Percentiles rank a stretch among this genome's conserved stretches.
Conservation (phyloP, 2,797 vertebrate species). For the Sphenodon punctatus region DNA sequence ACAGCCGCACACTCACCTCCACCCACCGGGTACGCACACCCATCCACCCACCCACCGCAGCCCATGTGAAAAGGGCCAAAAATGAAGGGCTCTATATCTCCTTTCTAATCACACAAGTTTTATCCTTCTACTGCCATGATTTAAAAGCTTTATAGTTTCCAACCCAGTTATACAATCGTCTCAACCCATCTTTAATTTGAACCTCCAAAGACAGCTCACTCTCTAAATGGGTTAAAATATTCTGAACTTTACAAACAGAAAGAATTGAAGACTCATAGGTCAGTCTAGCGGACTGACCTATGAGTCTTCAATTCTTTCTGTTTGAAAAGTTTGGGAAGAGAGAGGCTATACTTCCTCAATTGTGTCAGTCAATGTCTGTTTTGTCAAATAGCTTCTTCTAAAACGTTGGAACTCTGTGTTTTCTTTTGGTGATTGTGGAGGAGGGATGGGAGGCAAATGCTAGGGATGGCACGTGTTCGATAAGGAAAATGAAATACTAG, state of each 20-base stretch:
- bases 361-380: neutral
- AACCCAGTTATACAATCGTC: neutral
- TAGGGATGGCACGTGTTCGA: neutral
- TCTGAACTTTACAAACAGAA: neutral
- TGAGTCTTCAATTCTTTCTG: too few relatives aligned
- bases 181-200: neutral
- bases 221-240: too few relatives aligned
- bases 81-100: neutral
- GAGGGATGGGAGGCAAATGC: neutral
- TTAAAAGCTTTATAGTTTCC: too few relatives aligned
- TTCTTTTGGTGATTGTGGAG: neutral
- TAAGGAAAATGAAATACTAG: neutral
- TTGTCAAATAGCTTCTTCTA: neutral
- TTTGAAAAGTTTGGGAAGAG: neutral
- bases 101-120: neutral
- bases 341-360: neutral
- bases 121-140: neutral
- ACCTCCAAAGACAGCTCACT: neutral
- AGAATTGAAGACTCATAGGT: neutral
- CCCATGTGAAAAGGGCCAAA: too few relatives aligned
- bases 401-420: neutral
- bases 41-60: too few relatives aligned
- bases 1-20: too few relatives aligned
- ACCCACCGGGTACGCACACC: too few relatives aligned
- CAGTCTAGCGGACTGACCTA: too few relatives aligned